Evolutionary conservation across 1,140 invertebrate genomes (phyloP), one percentile per base, ranked within the genome.

Genomic region (Chironomus striatipennis): DNA sequence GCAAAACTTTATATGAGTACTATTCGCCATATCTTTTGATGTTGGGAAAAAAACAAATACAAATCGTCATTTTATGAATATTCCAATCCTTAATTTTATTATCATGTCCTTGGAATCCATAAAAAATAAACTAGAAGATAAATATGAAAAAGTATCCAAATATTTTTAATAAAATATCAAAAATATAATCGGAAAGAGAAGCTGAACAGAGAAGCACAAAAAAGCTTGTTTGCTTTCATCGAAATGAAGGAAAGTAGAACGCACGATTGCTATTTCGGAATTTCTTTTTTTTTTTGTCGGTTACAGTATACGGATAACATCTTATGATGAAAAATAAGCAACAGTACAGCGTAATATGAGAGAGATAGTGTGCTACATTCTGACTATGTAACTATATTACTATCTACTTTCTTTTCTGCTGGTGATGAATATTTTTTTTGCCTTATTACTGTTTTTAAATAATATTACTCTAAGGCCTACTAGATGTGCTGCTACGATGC

Each of bases 171-270:
- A 57, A 57, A 15, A n/a, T 57, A 57, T 57, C 5, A 57, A 57
- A 57, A n/a, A 15, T 47, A 47, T 10, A 2, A 47, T 3, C 9
- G 8, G 43, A 47, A 47, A 9, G 47, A 57, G 8, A n/a, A n/a
- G n/a, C n/a, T 57, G 12, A 57, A n/a, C 12, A 57, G 47, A 57
- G n/a, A 57, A 57, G n/a, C 47, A 47, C 12, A 57, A 57, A 57
- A 57, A 57, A 57, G 47, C 47, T 57, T n/a, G 47, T 57, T 57
- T 57, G 47, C 47, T 57, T 57, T 57, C 47, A 57, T 57, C n/a
- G n/a, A 57, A 57, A 57, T 57, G 47, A 57, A 57, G 65, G 20
- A 70, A 70, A 70, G 65, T 70, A 70, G 65, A 70, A 70, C 65
- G 18, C 65, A 70, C 65, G 20, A 70, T 70, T 70, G 18, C 18